Evolutionary conservation across 1,140 invertebrate genomes (phyloP).

Genomic region (Sitophilus oryzae): DNA sequence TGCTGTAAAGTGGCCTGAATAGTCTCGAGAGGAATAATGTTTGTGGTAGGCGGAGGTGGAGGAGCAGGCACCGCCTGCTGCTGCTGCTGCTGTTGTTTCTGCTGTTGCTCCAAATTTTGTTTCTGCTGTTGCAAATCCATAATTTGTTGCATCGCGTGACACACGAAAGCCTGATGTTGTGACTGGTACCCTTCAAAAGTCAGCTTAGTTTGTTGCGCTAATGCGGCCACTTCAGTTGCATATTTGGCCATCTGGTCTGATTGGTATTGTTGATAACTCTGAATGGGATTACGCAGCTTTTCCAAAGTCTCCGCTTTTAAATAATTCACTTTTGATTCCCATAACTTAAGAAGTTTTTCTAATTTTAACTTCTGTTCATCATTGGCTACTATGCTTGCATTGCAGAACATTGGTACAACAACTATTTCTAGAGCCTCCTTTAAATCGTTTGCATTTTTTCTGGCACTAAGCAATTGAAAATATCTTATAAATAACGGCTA

Average conservation of each 20-base stretch:
- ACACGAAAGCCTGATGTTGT: constrained; percentile 91
- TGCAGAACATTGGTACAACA: constrained; percentile 95
- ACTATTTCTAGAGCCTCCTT: constrained; percentile 87
- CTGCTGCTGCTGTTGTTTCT: constrained; percentile 40
- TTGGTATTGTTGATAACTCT: constrained; percentile 79
- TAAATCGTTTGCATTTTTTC: constrained; percentile 89
- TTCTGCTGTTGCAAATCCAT: constrained; percentile 78
- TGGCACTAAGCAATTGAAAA: constrained; percentile 59
- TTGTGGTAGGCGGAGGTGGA: constrained; percentile 21
- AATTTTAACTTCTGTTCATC: constrained; percentile 86
- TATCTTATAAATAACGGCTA: no score
- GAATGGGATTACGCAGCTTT: constrained; percentile 70
- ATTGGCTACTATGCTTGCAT: constrained; percentile 70
- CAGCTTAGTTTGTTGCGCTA: constrained; percentile 51
- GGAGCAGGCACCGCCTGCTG: constrained; percentile 32
- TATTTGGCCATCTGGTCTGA: constrained; percentile 73
- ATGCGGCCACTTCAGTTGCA: constrained; percentile 57
- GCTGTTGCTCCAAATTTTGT: constrained; percentile 64
- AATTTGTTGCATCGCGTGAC: constrained; percentile 83
- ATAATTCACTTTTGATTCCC: constrained; percentile 95
- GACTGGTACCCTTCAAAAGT: constrained; percentile 65
- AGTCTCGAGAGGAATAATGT: constrained; percentile 33
- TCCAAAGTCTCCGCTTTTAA: constrained; percentile 80
- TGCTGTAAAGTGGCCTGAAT: constrained; percentile 36
- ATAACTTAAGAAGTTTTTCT: constrained; percentile 84